Evolutionary conservation across 2,888 invertebrate species (phyloP), one percentile per base, ranked within the genome.

Genomic region (Furcula furcula): DNA sequence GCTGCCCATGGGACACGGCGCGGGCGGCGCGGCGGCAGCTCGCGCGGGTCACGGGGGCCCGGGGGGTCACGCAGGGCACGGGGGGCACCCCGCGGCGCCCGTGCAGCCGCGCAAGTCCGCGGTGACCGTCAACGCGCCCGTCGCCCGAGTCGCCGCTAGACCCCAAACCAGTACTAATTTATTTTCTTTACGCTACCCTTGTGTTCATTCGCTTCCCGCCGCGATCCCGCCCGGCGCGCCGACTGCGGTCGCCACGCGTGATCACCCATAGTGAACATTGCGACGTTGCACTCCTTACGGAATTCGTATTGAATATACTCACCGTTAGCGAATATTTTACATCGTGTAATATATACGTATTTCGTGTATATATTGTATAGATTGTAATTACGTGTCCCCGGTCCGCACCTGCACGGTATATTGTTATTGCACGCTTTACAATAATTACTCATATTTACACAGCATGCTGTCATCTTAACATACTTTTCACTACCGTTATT

Each of bases 1-100:
- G 63, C 94, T 95, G 74, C 91, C 92, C 34, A 93, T 97, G 93
- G 97, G 96, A 60, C 92, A 92, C 72, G 95, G 94, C 59, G 93
- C 93, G 71, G 95, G 94, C 59, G 93, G 93, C 50, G 83, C 89
- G 4, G 12, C 42, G 87, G 90, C 31, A 91, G 91, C 50, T 76
- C 81, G 68, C 55, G 72, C 36, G 83, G 60, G 7, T 71, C 76
- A 64, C 81, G 73, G 87, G 74, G 68, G 77, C 65, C 46, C 67
- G 25, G 61, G 67, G 46, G 73, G 69, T 81, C 73, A 87, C 75
- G 67, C n/a, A n/a, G n/a, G 36, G 83, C 61, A 12, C 71, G 76
- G 64, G 81, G 73, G 87, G 74, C 67, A 77, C 65, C 46, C 67
- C 26, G 61, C 68, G 46, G 73, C 69, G 81, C 73, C 87, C 75